Percentiles rank a stretch among this genome's conserved stretches.
These are phyloP conservation scores for Nysson spinosus DNA, from an alignment of 2,888 invertebrate genomes.

Conservation along the genomic window DNA sequence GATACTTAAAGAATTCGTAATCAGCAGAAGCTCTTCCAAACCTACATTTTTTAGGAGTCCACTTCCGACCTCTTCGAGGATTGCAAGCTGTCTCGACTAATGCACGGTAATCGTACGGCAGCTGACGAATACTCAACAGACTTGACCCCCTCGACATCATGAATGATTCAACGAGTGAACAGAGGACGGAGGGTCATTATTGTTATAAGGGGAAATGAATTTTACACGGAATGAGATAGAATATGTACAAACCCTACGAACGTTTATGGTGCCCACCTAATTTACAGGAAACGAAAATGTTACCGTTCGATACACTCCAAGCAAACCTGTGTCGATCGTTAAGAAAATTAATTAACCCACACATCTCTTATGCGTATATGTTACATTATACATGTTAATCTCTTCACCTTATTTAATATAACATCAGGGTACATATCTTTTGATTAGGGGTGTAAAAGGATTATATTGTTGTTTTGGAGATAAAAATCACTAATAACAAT, in stretches of 20 bases:
- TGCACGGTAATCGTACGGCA: slow-evolving; percentile 54
- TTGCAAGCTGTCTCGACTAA: slow-evolving; percentile 49
- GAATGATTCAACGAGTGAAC: slow-evolving; percentile 62
- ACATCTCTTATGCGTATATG: too few relatives aligned
- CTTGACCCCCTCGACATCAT: slow-evolving; percentile 53
- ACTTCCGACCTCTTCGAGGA: slow-evolving; percentile 42
- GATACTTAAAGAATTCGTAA: not conserved
- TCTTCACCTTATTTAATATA: too few relatives aligned
- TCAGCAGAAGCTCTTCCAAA: slow-evolving; percentile 2
- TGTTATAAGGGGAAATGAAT: slow-evolving; percentile 60
- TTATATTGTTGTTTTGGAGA: too few relatives aligned
- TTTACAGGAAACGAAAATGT: too few relatives aligned
- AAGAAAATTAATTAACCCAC: too few relatives aligned
- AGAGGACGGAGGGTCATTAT: slow-evolving; percentile 57
- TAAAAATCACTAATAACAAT: too few relatives aligned
- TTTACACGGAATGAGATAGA: slow-evolving; percentile 40
- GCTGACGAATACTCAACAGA: slow-evolving; percentile 55
- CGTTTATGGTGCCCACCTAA: slow-evolving; percentile 8
- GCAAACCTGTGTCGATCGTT: too few relatives aligned
- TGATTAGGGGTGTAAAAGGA: too few relatives aligned
- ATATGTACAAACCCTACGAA: slow-evolving; percentile 9
- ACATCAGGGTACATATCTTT: too few relatives aligned
- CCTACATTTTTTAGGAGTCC: slow-evolving; percentile 23
- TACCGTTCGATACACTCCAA: too few relatives aligned
- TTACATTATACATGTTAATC: too few relatives aligned